Evolutionary conservation across 1,140 invertebrate genomes (phyloP).

Genomic region (Goniozus legneri): DNA sequence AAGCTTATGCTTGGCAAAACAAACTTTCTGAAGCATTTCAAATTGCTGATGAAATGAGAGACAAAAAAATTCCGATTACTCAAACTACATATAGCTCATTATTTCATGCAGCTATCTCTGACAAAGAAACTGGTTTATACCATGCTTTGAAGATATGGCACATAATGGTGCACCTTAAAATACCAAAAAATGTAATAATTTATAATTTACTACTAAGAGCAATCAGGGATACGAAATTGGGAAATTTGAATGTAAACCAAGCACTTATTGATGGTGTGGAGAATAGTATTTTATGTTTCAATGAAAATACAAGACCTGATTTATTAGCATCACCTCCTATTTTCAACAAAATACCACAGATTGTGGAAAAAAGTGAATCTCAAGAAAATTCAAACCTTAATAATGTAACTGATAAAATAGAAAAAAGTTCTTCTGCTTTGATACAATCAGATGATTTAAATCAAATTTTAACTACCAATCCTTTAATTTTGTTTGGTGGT

Average conservation of each 20-base stretch:
- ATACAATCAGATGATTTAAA: conserved; percentile 20
- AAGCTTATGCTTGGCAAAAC: conserved; percentile 81
- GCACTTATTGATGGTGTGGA: conserved; percentile 27
- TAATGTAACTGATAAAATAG: not conserved
- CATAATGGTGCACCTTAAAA: conserved; percentile 65
- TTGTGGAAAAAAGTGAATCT: no score
- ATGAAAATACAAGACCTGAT: conserved; percentile 26
- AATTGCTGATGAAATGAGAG: conserved; percentile 79
- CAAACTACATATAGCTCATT: conserved; percentile 74
- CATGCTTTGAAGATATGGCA: conserved; percentile 81
- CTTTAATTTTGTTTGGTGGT: conserved; percentile 79
- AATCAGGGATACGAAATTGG: conserved; percentile 76
- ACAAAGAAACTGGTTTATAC: conserved; percentile 75
- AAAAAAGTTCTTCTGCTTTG: not conserved
- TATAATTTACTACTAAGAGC: conserved; percentile 80
- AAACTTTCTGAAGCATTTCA: conserved; percentile 73
- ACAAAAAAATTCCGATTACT: conserved; percentile 63
- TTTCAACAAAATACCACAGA: conserved; percentile 17
- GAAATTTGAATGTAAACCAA: conserved; percentile 61
- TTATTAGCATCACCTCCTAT: conserved; percentile 36
- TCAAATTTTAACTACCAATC: conserved; percentile 51
- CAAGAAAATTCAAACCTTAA: not conserved
- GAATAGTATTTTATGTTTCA: conserved; percentile 13
- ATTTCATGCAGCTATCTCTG: conserved; percentile 75
- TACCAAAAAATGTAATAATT: conserved; percentile 67